Evolutionary conservation across 1,140 invertebrate species (phyloP).

Genomic region (Leguminivora glycinivorella): DNA sequence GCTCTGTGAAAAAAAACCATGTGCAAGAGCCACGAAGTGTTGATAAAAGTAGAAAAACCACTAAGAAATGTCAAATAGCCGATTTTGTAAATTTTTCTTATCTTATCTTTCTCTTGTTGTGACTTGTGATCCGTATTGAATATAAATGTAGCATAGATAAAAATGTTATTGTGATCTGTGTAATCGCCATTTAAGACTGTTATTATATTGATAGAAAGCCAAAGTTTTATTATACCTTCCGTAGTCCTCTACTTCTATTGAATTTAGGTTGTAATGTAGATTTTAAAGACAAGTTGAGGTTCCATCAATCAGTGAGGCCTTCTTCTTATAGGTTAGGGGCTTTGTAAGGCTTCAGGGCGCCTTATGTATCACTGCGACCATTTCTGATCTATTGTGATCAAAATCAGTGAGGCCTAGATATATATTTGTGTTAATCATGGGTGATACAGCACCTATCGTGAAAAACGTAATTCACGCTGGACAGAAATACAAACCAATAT

Average conservation of each 20-base stretch:
- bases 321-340: too few species aligned
- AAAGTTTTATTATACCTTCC: not conserved
- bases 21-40: too few species aligned
- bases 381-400: not conserved
- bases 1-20: too few species aligned
- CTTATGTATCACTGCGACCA: too few species aligned
- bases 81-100: not conserved
- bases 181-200: not conserved
- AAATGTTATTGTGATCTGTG: not conserved
- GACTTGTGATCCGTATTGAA: not conserved
- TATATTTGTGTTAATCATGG: constrained; percentile 37
- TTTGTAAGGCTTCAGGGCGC: too few species aligned
- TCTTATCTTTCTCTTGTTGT: constrained; percentile 3
- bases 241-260: not conserved
- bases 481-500: constrained; percentile 76
- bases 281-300: not conserved
- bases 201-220: not conserved
- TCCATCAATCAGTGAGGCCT: not conserved
- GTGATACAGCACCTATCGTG: constrained; percentile 53
- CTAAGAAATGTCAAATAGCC: not conserved
- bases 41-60: too few species aligned
- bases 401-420: not conserved
- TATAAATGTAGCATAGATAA: not conserved
- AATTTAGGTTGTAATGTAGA: not conserved
- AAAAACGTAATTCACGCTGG: constrained; percentile 76